A percentile compares a stretch with the other conserved stretches of the same genome.
phyloP scores from a whole-genome alignment of 2,888 invertebrate genomes.

The Dermolepida albohirtum region DNA sequence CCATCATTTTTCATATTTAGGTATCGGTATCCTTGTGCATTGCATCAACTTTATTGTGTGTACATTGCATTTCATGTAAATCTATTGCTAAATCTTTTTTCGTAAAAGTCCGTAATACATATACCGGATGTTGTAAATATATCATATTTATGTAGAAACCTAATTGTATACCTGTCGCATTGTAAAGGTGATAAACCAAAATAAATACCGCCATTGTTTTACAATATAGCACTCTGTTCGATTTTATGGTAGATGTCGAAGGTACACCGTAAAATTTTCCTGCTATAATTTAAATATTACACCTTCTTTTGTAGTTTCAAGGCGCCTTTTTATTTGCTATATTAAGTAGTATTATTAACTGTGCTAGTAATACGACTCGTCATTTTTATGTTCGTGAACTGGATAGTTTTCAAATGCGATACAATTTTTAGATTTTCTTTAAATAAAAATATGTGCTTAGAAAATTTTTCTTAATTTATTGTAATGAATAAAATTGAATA shows the following conservation, averaged over 20 bases:
- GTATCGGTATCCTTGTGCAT: not conserved
- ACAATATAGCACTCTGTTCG: constrained; percentile 13
- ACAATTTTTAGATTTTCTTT: no score
- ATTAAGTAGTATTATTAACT: constrained; percentile 7
- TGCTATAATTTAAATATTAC: constrained; percentile 10
- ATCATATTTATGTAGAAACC: not conserved
- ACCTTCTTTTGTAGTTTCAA: constrained; percentile 5
- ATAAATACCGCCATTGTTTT: constrained; percentile 26
- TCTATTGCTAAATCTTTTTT: constrained; percentile 1
- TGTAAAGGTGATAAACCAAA: constrained; percentile 12
- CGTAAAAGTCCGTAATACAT: not conserved
- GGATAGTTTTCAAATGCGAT: no score
- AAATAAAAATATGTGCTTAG: no score
- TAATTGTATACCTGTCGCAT: constrained; percentile 14
- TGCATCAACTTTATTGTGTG: not conserved
- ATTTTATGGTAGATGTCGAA: constrained; percentile 17
- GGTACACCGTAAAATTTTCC: constrained; percentile 6
- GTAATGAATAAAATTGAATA: no score
- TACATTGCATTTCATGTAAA: not conserved
- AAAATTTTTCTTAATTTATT: no score
- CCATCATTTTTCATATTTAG: not conserved
- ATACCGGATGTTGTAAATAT: constrained; percentile 12
- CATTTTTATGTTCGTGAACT: no score
- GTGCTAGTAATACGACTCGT: no score
- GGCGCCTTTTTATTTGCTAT: not conserved